These are phyloP conservation scores for Chrysopilus asiliformis DNA, from an alignment of 2,888 invertebrate species.

Conservation along the genomic window DNA sequence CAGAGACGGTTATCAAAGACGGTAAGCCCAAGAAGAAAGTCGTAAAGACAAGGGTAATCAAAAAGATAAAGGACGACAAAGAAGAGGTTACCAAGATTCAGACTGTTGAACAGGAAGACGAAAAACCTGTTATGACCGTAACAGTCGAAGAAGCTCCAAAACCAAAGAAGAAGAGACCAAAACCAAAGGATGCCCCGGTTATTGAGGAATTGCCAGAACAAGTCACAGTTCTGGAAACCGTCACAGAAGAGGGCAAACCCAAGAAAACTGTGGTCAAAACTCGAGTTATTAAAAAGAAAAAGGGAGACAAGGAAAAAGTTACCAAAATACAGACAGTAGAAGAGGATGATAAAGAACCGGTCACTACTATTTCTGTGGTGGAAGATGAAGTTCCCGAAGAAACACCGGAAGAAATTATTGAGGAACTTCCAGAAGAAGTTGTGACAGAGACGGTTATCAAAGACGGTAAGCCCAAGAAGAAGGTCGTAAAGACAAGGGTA, in stretches of 20 bases:
- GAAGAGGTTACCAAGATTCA: slow-evolving; percentile 32
- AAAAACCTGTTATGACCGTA: slow-evolving; percentile 17
- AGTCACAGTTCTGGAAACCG: slow-evolving; percentile 25
- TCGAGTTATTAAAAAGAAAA: slow-evolving; percentile 29
- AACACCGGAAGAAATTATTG: not conserved
- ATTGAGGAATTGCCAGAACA: slow-evolving; percentile 20
- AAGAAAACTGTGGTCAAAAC: slow-evolving; percentile 29
- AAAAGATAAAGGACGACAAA: slow-evolving; percentile 25
- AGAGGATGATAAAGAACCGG: slow-evolving; percentile 23
- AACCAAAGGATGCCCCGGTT: slow-evolving; percentile 12
- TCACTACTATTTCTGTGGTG: too few relatives aligned
- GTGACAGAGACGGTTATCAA: slow-evolving; percentile 25
- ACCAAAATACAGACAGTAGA: slow-evolving; percentile 20
- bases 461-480: slow-evolving; percentile 20
- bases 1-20: slow-evolving; percentile 27
- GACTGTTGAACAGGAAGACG: slow-evolving; percentile 24
- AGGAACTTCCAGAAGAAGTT: slow-evolving; percentile 18
- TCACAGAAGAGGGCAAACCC: slow-evolving; percentile 30
- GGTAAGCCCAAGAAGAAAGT: slow-evolving; percentile 23
- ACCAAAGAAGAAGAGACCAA: too few relatives aligned
- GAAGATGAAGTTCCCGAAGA: slow-evolving; percentile 14
- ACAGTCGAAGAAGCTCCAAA: slow-evolving; percentile 28
- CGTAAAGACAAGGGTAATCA: slow-evolving; percentile 28
- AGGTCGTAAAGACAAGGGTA: slow-evolving; percentile 21
- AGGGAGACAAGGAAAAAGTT: slow-evolving; percentile 21